These are phyloP conservation scores for Megaleporinus macrocephalus DNA, from an alignment of 2,113 vertebrate genomes.

Conservation along the genomic window DNA sequence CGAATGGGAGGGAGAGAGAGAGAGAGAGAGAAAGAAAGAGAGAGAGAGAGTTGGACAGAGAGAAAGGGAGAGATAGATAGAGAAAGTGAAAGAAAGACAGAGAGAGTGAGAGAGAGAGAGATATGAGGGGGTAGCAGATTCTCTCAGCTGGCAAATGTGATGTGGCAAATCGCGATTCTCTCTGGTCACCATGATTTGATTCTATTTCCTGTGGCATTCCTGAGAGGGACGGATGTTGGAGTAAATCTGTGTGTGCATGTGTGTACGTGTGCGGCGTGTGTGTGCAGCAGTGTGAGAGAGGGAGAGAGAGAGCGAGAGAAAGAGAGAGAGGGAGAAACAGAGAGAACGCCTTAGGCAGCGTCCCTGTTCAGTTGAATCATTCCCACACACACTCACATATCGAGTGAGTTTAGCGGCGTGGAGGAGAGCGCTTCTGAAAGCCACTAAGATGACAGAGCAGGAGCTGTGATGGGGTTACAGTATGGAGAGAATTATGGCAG, in stretches of 20 bases:
- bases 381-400: conserved; percentile 9
- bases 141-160: conserved; percentile 61
- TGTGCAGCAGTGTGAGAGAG: conserved; percentile 12
- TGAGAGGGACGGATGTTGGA: conserved; percentile 58
- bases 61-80: neutral
- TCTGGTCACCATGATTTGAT: conserved; percentile 63
- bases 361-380: conserved; percentile 64
- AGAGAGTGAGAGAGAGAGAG: neutral
- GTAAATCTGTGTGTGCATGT: conserved; percentile 33
- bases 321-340: conserved; percentile 30
- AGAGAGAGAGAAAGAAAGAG: neutral
- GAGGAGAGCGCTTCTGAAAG: conserved; percentile 29
- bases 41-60: neutral
- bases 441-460: conserved; percentile 9
- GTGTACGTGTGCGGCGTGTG: conserved; percentile 15
- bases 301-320: conserved; percentile 21
- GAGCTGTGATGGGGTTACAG: conserved; percentile 10
- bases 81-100: neutral
- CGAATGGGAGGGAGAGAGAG: neutral
- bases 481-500: neutral
- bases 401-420: conserved; percentile 20
- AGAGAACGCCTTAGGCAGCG: conserved; percentile 10
- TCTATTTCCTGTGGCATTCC: conserved; percentile 64
- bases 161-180: conserved; percentile 66
- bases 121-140: conserved; percentile 6